phyloP scores from a whole-genome alignment of 2,888 invertebrate genomes.

The Epicampocera succincta region DNA sequence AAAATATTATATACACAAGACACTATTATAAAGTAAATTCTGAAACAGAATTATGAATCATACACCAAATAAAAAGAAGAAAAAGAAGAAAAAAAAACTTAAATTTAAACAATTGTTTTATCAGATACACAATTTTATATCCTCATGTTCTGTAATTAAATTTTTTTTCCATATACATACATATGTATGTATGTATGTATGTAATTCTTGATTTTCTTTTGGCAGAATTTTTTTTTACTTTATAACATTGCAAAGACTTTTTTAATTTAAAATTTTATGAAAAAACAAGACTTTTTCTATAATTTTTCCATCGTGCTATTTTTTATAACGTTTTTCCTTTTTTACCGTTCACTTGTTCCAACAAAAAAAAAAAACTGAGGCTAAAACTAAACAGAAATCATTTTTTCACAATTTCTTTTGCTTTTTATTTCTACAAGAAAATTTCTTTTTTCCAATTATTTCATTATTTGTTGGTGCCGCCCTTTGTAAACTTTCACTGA shows the following conservation, averaged over 20 bases:
- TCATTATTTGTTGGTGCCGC: constrained; percentile 59
- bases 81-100: constrained; percentile 23
- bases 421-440: neutral
- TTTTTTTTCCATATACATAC: too few relatives aligned
- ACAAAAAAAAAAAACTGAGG: neutral
- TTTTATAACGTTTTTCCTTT: too few relatives aligned
- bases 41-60: constrained; percentile 67
- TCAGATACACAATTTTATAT: constrained; percentile 58
- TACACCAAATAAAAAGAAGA: constrained; percentile 25
- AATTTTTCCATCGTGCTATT: too few relatives aligned
- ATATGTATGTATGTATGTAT: too few relatives aligned
- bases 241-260: neutral
- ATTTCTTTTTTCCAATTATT: neutral
- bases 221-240: neutral
- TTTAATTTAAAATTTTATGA: constrained; percentile 16
- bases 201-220: too few relatives aligned
- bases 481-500: constrained; percentile 62
- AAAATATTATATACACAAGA: constrained; percentile 30
- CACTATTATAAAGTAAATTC: constrained; percentile 60
- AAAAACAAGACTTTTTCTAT: neutral
- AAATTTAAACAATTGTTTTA: constrained; percentile 46
- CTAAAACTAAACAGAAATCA: neutral
- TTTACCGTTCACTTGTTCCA: constrained; percentile 31
- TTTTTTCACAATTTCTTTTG: neutral
- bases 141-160: constrained; percentile 1